Evolutionary conservation across 1,140 invertebrate species (phyloP).

Genomic region (Battus philenor): DNA sequence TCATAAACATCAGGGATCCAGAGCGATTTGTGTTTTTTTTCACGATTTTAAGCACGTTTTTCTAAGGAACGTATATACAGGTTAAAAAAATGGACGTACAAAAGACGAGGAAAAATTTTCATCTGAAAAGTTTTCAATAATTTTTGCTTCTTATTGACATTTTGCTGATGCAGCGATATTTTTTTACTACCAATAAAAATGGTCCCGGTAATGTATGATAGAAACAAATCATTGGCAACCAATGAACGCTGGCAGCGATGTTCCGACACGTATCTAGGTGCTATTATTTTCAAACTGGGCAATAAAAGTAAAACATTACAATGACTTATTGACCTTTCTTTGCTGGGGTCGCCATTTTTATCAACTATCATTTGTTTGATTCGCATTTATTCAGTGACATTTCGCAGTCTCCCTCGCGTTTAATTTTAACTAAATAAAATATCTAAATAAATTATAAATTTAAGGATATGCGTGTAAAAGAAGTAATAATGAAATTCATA

Average conservation of each 20-base stretch:
- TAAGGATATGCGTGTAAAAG: no score
- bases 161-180: slow-evolving; percentile 11
- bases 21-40: no score
- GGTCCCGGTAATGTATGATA: slow-evolving; percentile 16
- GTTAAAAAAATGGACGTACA: no score
- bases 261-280: slow-evolving; percentile 18
- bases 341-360: background rate
- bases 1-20: no score
- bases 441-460: no score
- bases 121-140: slow-evolving; percentile 20
- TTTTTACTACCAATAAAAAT: slow-evolving; percentile 8
- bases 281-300: slow-evolving; percentile 29
- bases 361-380: background rate
- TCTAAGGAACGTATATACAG: no score
- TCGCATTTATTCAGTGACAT: no score
- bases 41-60: no score
- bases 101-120: no score
- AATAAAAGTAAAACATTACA: slow-evolving; percentile 40
- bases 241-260: slow-evolving; percentile 12
- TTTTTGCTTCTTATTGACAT: slow-evolving; percentile 4
- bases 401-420: no score
- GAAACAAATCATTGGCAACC: slow-evolving; percentile 16
- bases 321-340: slow-evolving; percentile 34
- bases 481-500: no score
- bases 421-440: no score